These are phyloP conservation scores for Sinocyclocheilus anshuiensis DNA, from an alignment of 2,113 vertebrate species.

Conservation along the genomic window DNA sequence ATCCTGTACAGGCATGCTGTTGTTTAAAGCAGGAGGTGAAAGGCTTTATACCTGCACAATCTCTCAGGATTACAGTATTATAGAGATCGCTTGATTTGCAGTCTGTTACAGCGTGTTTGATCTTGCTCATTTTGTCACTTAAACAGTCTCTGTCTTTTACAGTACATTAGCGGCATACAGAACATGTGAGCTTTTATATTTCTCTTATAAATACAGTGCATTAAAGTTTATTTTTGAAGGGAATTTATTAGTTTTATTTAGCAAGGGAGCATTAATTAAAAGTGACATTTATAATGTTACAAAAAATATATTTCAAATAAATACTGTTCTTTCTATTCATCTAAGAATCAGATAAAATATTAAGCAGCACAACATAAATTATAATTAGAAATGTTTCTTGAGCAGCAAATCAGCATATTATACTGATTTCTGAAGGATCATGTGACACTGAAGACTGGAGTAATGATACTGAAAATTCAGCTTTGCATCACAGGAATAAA, in stretches of 20 bases:
- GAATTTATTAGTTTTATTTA: neutral
- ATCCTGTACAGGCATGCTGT: neutral
- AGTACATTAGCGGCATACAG: neutral
- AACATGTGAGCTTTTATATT: neutral
- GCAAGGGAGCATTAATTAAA: neutral
- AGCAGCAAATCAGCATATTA: neutral
- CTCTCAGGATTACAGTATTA: conserved; percentile 8
- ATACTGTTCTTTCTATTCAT: neutral
- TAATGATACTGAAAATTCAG: neutral
- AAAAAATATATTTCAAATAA: too few relatives aligned
- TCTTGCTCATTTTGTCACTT: neutral
- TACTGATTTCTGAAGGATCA: neutral
- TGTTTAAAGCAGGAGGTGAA: neutral
- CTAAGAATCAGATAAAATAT: neutral
- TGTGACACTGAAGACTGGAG: neutral
- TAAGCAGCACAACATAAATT: neutral
- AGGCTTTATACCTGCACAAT: conserved; percentile 5
- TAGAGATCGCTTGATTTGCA: neutral
- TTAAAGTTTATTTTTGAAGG: neutral
- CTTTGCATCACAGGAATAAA: neutral
- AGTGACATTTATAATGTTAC: neutral
- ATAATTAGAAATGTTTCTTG: neutral
- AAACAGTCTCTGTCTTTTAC: neutral
- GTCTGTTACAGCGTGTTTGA: neutral
- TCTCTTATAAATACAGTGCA: neutral